Conservation (phyloP, 2,888 invertebrate genomes). For the Alitta virens region DNA sequence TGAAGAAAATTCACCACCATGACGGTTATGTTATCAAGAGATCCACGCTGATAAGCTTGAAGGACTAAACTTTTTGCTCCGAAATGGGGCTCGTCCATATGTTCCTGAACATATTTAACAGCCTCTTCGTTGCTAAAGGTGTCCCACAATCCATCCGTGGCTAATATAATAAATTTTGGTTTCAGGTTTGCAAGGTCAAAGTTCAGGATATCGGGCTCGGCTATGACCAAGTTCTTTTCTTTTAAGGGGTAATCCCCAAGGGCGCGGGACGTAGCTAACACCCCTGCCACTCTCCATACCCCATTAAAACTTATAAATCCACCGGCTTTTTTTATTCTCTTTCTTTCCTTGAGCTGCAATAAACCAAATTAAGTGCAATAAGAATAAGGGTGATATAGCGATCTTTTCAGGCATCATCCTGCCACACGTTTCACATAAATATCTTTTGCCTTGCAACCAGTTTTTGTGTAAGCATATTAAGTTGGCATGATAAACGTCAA, state of each 20-base stretch:
- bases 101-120: conserved; percentile 80
- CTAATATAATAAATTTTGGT: conserved; percentile 86
- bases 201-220: conserved; percentile 90
- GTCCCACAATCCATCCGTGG: conserved; percentile 96
- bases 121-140: conserved; percentile 94
- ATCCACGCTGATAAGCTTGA: conserved; percentile 87
- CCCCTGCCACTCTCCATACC: conserved; percentile 94
- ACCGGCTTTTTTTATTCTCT: conserved; percentile 90
- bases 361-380: no score
- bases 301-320: conserved; percentile 93
- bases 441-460: no score
- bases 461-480: no score
- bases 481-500: no score
- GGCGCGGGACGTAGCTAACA: conserved; percentile 89
- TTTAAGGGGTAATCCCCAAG: conserved; percentile 91
- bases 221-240: conserved; percentile 88
- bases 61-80: conserved; percentile 88
- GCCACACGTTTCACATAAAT: no score
- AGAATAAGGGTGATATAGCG: no score
- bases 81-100: conserved; percentile 79
- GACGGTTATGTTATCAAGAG: conserved; percentile 93
- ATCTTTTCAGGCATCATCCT: no score
- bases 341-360: conserved; percentile 77
- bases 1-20: conserved; percentile 64
- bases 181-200: conserved; percentile 82